Evolutionary conservation across 92 coral and sea anemone species (phyloP).

Genomic region (Epizoanthus ramosus): DNA sequence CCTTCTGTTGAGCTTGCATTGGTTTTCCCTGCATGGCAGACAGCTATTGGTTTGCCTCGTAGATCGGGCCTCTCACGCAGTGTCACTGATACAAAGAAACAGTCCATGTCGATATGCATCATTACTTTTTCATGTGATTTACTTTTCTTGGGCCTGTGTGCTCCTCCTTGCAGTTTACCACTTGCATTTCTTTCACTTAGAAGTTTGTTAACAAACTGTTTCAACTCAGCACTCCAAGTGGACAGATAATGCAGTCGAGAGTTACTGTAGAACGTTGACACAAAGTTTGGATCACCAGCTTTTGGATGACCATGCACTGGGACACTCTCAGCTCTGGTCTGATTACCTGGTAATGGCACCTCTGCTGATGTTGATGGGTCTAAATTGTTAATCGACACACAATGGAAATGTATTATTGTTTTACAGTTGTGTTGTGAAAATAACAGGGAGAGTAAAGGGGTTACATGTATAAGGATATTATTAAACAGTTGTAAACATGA

Average conservation of each 20-base stretch:
- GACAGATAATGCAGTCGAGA: constrained; percentile 93
- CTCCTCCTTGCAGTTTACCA: constrained; percentile 47
- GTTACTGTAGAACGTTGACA: constrained; percentile 83
- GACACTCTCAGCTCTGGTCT: neutral
- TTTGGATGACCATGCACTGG: constrained; percentile 51
- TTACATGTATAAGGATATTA: neutral
- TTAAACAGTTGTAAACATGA: too few species aligned
- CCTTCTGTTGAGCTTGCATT: constrained; percentile 21
- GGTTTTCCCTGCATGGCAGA: constrained; percentile 92
- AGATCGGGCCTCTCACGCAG: constrained; percentile 83
- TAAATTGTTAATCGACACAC: neutral
- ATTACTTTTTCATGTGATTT: constrained; percentile 68
- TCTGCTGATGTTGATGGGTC: constrained; percentile 8
- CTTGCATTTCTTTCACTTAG: constrained; percentile 58
- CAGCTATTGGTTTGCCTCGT: constrained; percentile 94
- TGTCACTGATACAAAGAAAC: constrained; percentile 93
- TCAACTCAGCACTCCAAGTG: constrained; percentile 95
- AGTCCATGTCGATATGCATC: constrained; percentile 99
- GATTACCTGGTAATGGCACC: neutral
- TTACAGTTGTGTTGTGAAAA: neutral
- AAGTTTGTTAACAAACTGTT: constrained; percentile 82
- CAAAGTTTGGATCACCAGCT: constrained; percentile 94
- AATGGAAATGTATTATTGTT: too few species aligned
- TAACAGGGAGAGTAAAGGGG: neutral
- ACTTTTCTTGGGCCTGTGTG: constrained; percentile 48